phyloP scores from a whole-genome alignment of 2,888 invertebrate species.

The Melikaiella ostensackeni region DNA sequence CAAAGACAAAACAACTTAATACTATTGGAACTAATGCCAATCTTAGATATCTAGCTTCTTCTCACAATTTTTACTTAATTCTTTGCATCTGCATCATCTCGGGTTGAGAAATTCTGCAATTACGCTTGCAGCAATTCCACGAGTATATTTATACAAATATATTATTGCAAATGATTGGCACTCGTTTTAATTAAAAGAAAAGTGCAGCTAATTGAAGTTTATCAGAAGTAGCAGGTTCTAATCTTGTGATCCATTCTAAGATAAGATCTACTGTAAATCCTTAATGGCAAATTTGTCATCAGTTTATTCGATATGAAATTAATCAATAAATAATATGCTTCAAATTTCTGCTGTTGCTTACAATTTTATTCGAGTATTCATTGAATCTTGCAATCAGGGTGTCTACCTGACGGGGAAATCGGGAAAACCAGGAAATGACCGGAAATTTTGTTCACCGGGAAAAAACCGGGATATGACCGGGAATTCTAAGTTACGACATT shows the following conservation, averaged over 20 bases:
- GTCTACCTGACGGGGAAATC: too few species aligned
- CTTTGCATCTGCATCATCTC: conserved; percentile 38
- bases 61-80: conserved; percentile 9
- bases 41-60: conserved; percentile 1
- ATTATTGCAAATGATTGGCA: conserved; percentile 11
- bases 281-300: not conserved
- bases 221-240: not conserved
- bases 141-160: conserved; percentile 42
- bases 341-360: too few species aligned
- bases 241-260: not conserved
- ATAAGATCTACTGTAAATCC: not conserved
- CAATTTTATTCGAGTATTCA: too few species aligned
- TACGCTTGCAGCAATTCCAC: conserved; percentile 63
- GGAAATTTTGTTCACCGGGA: too few species aligned
- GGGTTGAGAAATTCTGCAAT: conserved; percentile 65
- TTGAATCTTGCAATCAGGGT: too few species aligned
- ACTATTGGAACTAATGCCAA: not conserved
- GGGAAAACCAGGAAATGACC: too few species aligned
- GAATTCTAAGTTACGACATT: too few species aligned
- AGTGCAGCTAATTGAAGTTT: not conserved
- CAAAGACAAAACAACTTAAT: conserved; percentile 20
- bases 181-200: not conserved
- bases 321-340: not conserved
- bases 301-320: not conserved
- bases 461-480: too few species aligned